Evolutionary conservation across 2,797 vertebrate species (phyloP), one percentile per base, ranked within the genome.

Genomic region (Parotocinclus haroldoi): DNA sequence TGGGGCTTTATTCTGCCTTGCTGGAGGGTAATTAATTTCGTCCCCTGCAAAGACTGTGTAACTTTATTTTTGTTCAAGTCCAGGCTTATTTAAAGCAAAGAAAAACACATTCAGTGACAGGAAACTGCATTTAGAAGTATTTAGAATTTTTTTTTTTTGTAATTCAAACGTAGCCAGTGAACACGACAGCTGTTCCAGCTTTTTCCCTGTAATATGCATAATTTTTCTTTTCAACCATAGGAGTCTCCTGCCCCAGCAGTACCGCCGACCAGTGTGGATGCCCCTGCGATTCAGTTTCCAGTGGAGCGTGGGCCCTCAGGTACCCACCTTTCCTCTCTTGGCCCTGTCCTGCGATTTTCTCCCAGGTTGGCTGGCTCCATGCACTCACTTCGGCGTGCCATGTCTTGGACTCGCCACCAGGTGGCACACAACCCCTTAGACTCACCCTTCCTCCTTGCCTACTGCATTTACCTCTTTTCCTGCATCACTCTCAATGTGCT

Each of bases 291-390:
- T 12, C 64, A 88, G 62, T 12, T 79, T 71, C 83, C 89, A 1
- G 83, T 89, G 16, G 94, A 96, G 54, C 84, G 76, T 85, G 92
- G 90, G 78, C 92, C 92, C 67, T 91, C 95, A 98, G 96, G 96
- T 99, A 98, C 89, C 92, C 89, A 80, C 55, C 81, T 93, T 92
- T 94, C 88, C 89, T 93, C 89, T 89, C 84, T 94, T 88, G 84
- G 87, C 83, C 89, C 82, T 86, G 85, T 85, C 87, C 78, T 73
- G 79, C 89, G 81, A 76, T 89, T 84, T 86, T 91, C 91, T 52
- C 75, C 82, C 69, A 58, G 83, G 77, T 81, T 89, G 82, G 87
- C 87, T 85, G 83, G 79, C 86, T 88, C 86, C 75, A 86, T 93
- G 83, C 81, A 84, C 80, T 80, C 84, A 66, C 77, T 93, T 82